phyloP scores from a whole-genome alignment of 1,140 invertebrate species.

The Drosophila parvula region DNA sequence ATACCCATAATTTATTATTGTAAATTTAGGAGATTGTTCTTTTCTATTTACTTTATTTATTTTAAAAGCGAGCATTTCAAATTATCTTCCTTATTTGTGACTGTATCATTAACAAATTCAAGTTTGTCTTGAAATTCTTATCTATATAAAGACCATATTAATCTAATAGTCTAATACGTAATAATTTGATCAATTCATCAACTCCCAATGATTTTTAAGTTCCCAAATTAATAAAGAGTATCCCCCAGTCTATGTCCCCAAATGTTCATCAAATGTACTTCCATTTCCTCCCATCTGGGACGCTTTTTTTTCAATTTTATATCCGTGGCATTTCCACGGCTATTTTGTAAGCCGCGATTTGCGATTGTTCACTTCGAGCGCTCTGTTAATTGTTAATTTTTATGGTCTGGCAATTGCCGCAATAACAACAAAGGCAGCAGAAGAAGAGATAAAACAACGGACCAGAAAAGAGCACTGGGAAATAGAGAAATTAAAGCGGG shows the following conservation, averaged over 20 bases:
- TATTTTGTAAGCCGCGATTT: slow-evolving; percentile 76
- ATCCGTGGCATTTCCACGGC: slow-evolving; percentile 55
- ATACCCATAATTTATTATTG: too few species aligned
- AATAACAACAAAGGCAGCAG: slow-evolving; percentile 30
- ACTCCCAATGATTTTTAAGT: not conserved
- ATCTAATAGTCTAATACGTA: not conserved
- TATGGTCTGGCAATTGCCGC: slow-evolving; percentile 79
- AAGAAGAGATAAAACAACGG: slow-evolving; percentile 7
- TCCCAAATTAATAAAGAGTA: slow-evolving; percentile 8
- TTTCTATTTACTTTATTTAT: not conserved
- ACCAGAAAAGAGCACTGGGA: slow-evolving; percentile 27
- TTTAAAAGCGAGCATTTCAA: not conserved
- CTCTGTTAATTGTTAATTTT: slow-evolving; percentile 83
- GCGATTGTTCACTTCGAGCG: slow-evolving; percentile 66
- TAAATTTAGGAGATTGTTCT: not conserved
- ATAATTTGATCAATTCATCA: not conserved
- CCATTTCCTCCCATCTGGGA: slow-evolving; percentile 19
- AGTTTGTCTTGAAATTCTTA: not conserved
- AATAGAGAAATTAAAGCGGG: slow-evolving; percentile 78
- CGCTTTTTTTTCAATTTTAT: slow-evolving; percentile 30
- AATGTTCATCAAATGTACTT: not conserved
- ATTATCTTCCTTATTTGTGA: not conserved
- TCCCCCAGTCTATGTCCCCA: not conserved
- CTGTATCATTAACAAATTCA: not conserved
- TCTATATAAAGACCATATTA: not conserved